Evolutionary conservation across 2,113 vertebrate genomes (phyloP), one percentile per base, ranked within the genome.

Genomic region (Leptobrachium ailaonicum): DNA sequence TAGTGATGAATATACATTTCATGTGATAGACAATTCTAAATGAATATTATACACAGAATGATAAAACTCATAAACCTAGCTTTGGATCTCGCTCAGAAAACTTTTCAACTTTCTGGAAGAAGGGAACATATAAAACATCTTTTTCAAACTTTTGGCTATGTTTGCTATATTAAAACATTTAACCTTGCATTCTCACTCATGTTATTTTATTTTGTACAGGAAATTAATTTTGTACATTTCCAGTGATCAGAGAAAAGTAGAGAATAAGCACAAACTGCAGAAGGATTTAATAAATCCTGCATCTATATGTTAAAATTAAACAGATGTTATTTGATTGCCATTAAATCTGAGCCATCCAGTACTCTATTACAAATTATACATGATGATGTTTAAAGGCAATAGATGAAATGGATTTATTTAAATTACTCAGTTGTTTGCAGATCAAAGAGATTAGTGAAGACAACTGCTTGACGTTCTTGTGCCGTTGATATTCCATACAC

Each of bases 301-400:
- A 89, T 89, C 89, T 91, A 92, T 90, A 93, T 88, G 91, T 93
- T 93, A 92, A 94, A 93, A 93, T 94, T 93, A 92, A 94, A 93
- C 93, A 93, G 91, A 94, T 93, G 91, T 92, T 93, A 89, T 88
- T 86, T 91, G 90, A 91, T 93, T 89, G 86, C 90, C 86, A 87
- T 90, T 93, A 92, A 91, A 92, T 87, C 89, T 85, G 88, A 91
- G 89, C 86, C 86, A 82, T 86, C 89, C 87, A 87, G 89, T 87
- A 81, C 50, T 83, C 78, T 83, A 81, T 87, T 86, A 76, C 91
- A 93, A 92, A 90, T 80, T 83, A 87, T 87, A 89, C 84, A 86
- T 82, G 84, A 88, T 88, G 83, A 80, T 80, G 62, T 86, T 89
- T 84, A 87, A 82, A 90, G 86, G 86, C 72, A 86, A 85, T 83